Base-by-base conservation (phyloP, 1,140 invertebrate species). In the Dendroctonus valens region DNA sequence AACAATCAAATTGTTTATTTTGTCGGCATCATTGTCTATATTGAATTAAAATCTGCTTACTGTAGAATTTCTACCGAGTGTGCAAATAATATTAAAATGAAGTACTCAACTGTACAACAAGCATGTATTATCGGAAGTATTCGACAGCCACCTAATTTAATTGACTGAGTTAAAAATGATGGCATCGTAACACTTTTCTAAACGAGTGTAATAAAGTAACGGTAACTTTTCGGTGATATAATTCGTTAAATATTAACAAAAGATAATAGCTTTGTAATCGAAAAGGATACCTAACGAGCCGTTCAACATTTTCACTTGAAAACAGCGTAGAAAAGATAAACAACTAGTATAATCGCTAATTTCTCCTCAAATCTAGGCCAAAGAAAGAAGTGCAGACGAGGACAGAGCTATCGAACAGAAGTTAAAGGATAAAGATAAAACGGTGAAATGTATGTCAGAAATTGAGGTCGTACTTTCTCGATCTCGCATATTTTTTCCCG, bases 401-500 rank as follows among this genome's bases (percentile, higher is more conserved):
- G 68, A 71, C 39, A 51, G 70, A 64, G 48, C 48, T 71, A 69
- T 50, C 46, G 65, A 57, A 68, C 67, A 69, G 49, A 62, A 51
- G 53, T 54, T 44, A 38, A 55, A 65, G 52, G 67, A 73, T 54
- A 68, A 60, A 73, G 69, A 73, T 72, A 67, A 70, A 65, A 66
- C 39, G 68, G 70, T 69, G 69, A 73, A 73, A 73, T 72, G 72
- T 73, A 50, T 73, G 72, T 73, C 72, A 72, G 15, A 64, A 70
- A 73, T 70, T 65, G 70, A 69, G 72, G 72, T 71, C 70, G 69
- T 57, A 73, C 72, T 73, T 73, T 72, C 72, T 73, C 70, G 69
- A 69, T 55, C 65, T 59, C 65, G 70, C 58, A 63, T 69, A 67
- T 52, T 62, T 64, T 68, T 55, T 63, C 46, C 61, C 57, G 59